phyloP scores from a whole-genome alignment of 2,888 invertebrate genomes.

The Drosophila gaucha region DNA sequence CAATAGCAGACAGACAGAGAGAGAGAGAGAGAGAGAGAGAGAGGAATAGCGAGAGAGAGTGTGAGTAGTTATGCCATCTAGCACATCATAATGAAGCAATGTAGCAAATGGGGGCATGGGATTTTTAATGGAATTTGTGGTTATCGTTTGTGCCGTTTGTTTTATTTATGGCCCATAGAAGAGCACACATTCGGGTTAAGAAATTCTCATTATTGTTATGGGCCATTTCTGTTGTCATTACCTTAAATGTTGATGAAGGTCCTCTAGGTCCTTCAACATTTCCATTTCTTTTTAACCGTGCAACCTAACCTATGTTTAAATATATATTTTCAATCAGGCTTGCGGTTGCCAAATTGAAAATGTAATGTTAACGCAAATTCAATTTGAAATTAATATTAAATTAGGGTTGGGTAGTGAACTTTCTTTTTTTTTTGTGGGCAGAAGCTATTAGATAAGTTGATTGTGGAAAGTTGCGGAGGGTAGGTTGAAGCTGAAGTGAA shows the following conservation, averaged over 20 bases:
- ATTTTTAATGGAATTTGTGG: conserved; percentile 68
- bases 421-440: not conserved
- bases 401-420: conserved; percentile 12
- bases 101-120: conserved; percentile 46
- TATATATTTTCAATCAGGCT: conserved; percentile 48
- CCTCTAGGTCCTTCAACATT: conserved; percentile 23
- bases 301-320: too few species aligned
- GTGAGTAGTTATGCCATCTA: conserved; percentile 14
- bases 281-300: too few species aligned
- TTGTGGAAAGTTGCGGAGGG: too few species aligned
- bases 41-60: not conserved
- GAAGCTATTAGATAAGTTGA: conserved; percentile 3
- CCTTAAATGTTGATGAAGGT: conserved; percentile 60
- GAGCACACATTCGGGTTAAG: conserved; percentile 30
- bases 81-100: conserved; percentile 65
- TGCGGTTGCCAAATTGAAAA: conserved; percentile 45
- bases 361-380: conserved; percentile 54
- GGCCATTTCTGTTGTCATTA: conserved; percentile 59
- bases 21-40: too few species aligned
- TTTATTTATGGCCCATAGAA: conserved; percentile 54
- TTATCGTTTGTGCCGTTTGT: conserved; percentile 61
- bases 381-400: conserved; percentile 60
- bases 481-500: not conserved
- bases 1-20: not conserved
- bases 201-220: conserved; percentile 61